These are phyloP conservation scores for Anolis apletophallus DNA, from an alignment of 2,797 vertebrate genomes.

Conservation along the genomic window DNA sequence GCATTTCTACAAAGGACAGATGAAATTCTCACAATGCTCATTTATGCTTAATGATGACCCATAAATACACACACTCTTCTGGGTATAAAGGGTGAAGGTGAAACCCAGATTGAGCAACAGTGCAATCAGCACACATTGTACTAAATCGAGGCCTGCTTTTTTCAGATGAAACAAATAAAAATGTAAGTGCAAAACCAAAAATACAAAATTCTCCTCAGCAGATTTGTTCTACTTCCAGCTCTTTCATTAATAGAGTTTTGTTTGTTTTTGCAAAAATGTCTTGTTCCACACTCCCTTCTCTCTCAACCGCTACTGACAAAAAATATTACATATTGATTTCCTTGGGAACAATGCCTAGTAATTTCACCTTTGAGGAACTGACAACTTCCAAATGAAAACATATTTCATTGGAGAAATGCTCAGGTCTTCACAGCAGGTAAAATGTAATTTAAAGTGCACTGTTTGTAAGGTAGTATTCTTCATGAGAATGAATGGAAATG, in stretches of 20 bases:
- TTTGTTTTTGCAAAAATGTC: constrained; percentile 41
- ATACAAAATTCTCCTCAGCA: constrained; percentile 2
- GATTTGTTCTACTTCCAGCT: constrained; percentile 20
- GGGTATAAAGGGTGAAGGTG: neutral
- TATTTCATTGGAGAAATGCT: constrained; percentile 62
- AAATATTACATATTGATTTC: constrained; percentile 62
- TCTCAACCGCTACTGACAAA: constrained; percentile 38
- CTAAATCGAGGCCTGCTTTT: neutral
- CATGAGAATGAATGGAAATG: constrained; percentile 53
- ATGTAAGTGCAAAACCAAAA: constrained; percentile 29
- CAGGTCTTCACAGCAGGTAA: constrained; percentile 66
- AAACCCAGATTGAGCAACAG: neutral
- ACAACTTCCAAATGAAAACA: constrained; percentile 69
- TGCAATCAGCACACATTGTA: neutral
- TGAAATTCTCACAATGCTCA: neutral
- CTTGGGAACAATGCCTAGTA: constrained; percentile 57
- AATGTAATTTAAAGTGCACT: constrained; percentile 60
- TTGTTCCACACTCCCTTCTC: constrained; percentile 7
- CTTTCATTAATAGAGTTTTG: constrained; percentile 24
- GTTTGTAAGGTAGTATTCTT: constrained; percentile 57
- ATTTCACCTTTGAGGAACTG: constrained; percentile 64
- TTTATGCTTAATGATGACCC: neutral
- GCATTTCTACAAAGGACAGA: neutral
- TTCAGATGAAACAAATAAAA: neutral
- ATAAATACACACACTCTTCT: neutral